Evolutionary conservation across 1,140 invertebrate species (phyloP).

Genomic region (Zophobas morio): DNA sequence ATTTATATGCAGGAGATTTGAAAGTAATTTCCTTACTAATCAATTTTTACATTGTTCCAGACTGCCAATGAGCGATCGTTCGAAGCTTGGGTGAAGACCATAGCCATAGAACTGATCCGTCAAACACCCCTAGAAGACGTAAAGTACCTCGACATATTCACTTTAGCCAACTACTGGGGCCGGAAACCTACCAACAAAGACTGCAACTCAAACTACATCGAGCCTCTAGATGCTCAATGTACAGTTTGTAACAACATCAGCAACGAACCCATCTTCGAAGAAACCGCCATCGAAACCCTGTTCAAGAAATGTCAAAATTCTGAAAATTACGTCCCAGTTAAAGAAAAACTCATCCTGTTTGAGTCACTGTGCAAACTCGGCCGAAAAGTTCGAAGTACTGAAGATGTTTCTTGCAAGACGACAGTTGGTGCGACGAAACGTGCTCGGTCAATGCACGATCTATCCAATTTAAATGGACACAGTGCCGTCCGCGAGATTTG

Average conservation of each 20-base stretch:
- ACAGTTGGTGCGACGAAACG: conserved; percentile 68
- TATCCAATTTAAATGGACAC: conserved; percentile 67
- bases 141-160: conserved; percentile 70
- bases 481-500: conserved; percentile 74
- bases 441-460: conserved; percentile 74
- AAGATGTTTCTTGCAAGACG: conserved; percentile 68
- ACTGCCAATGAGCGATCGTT: conserved; percentile 72
- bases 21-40: background rate
- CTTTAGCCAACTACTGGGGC: conserved; percentile 63
- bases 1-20: background rate
- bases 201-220: conserved; percentile 55
- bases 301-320: conserved; percentile 73
- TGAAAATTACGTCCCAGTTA: conserved; percentile 74
- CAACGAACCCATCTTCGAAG: conserved; percentile 51
- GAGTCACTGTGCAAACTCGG: conserved; percentile 72
- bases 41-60: conserved; percentile 66
- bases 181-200: conserved; percentile 54
- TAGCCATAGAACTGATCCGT: conserved; percentile 75
- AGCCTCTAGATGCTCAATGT: background rate
- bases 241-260: conserved; percentile 26
- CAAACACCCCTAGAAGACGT: conserved; percentile 76
- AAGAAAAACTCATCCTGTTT: conserved; percentile 74
- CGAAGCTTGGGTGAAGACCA: conserved; percentile 75
- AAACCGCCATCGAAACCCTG: conserved; percentile 70
- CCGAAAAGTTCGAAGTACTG: conserved; percentile 70